Base-by-base conservation (phyloP, 2,888 invertebrate species). In the Rambutsinella grinnellia region DNA sequence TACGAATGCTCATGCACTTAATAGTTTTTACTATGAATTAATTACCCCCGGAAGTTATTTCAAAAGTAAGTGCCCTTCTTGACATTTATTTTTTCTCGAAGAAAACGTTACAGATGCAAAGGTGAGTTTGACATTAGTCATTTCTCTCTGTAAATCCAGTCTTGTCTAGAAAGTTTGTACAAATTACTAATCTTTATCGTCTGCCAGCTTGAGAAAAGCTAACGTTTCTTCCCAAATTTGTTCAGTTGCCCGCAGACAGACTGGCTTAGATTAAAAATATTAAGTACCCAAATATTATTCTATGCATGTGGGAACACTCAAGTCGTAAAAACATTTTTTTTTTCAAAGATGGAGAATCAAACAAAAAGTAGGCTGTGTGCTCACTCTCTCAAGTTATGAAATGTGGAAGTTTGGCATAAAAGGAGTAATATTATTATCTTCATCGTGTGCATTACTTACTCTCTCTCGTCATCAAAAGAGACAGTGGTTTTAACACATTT, bases 401-500 rank as follows among this genome's bases (percentile, higher is more conserved):
- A 36, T 36, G 13, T 36, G 36, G 13, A 36, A 13, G 36, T 36
- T 36, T 36, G 36, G 36, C 13, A 36, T 36, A 36, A n/a, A n/a
- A n/a, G n/a, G n/a, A n/a, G n/a, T n/a, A n/a, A n/a, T n/a, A 36
- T 36, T 36, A 36, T 36, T 13, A 36, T n/a, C 36, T 8, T 36
- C 36, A 5, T 13, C 36, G 36, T 36, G 13, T 36, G 13, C 36
- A 36, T 13, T 36, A n/a, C 36, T 36, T 8, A 36, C 5, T 13
- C 36, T n/a, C n/a, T n/a, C 5, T 36, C 13, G 36, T 36, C 13
- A 36, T 36, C 19, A 53, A 15, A 53, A 24, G 26, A 54, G 61
- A 19, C 47, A 66, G 44, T 26, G 56, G 56, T 66, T 66, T 66
- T 66, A 44, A 56, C 66, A 56, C 66, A 53, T 56, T 65, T 54